These are phyloP conservation scores for Dasyornis broadbenti DNA, from an alignment of 2,113 vertebrate species.

Conservation along the genomic window DNA sequence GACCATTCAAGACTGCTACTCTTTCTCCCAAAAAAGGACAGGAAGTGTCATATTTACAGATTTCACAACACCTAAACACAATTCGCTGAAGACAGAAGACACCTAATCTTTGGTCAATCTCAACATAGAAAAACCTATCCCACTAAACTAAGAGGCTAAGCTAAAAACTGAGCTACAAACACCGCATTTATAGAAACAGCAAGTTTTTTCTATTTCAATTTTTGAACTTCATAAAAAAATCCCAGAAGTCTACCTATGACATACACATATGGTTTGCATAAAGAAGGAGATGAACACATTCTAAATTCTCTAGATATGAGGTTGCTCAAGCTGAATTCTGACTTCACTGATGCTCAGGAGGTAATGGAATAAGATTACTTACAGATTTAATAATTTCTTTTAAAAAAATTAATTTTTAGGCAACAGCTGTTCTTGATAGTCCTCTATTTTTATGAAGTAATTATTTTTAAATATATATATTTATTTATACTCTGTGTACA, in stretches of 20 bases:
- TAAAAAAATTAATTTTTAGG: not conserved
- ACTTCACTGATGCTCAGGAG: not conserved
- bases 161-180: not conserved
- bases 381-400: not conserved
- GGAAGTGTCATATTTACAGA: not conserved
- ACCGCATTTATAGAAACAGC: not conserved
- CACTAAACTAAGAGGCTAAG: not conserved
- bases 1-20: not conserved
- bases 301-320: not conserved
- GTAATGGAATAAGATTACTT: not conserved
- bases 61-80: not conserved
- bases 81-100: not conserved
- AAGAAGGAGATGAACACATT: not conserved
- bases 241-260: not conserved
- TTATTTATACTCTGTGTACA: not conserved
- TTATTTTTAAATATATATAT: not conserved
- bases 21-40: not conserved
- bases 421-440: not conserved
- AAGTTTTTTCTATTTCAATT: not conserved
- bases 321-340: not conserved
- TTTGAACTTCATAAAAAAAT: not conserved
- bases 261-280: not conserved
- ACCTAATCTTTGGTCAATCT: not conserved
- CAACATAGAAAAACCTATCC: not conserved
- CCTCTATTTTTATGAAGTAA: not conserved